These are phyloP conservation scores for Zaprionus vittiger DNA, from an alignment of 1,140 invertebrate species.

Conservation along the genomic window DNA sequence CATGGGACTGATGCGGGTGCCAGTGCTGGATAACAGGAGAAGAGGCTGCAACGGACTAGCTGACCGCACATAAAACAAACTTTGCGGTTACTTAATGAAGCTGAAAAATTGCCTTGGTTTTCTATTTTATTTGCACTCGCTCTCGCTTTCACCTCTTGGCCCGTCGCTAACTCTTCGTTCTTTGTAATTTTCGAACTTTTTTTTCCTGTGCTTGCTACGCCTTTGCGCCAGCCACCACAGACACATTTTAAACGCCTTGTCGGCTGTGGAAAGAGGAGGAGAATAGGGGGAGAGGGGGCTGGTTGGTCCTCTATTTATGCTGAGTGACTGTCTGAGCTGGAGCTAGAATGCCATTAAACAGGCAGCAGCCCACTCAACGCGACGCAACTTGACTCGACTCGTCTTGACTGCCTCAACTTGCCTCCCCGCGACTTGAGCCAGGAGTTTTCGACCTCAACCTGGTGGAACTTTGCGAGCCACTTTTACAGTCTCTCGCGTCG, in stretches of 20 bases:
- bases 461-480: conserved; percentile 43
- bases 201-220: conserved; percentile 6
- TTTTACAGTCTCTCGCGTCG: conserved; percentile 51
- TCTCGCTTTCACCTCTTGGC: conserved; percentile 14
- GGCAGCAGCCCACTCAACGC: conserved; percentile 30
- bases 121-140: conserved; percentile 67
- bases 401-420: not conserved
- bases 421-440: conserved; percentile 1
- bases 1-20: not conserved
- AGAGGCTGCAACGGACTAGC: conserved; percentile 13
- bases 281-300: not conserved
- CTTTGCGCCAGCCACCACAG: conserved; percentile 35
- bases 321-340: conserved; percentile 57
- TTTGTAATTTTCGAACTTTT: conserved; percentile 41
- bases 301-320: conserved; percentile 49
- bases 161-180: not conserved
- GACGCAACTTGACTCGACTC: conserved; percentile 31
- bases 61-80: conserved; percentile 70
- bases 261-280: not conserved
- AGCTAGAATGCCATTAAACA: conserved; percentile 43
- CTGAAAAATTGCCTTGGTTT: conserved; percentile 72
- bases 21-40: not conserved
- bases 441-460: conserved; percentile 24
- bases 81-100: conserved; percentile 75
- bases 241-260: conserved; percentile 56